Conservation (phyloP, 1,140 invertebrate genomes). For the Cataglyphis hispanica region DNA sequence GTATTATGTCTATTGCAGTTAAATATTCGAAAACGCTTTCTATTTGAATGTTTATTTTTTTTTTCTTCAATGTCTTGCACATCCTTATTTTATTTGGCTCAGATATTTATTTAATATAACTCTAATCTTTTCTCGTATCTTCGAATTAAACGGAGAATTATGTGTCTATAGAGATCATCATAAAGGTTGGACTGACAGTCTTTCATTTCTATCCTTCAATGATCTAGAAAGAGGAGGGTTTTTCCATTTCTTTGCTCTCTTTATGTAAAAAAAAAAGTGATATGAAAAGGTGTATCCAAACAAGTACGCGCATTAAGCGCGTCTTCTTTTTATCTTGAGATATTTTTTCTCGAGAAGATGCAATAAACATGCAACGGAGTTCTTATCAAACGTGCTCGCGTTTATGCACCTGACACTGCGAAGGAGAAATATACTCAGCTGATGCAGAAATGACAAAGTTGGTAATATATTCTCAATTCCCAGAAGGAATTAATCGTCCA, state of each 20-base stretch:
- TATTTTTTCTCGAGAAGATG: background rate
- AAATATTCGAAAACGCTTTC: background rate
- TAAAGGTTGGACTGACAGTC: background rate
- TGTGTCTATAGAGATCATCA: background rate
- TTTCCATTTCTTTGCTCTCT: conserved; percentile 18
- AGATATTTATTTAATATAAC: background rate
- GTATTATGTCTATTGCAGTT: background rate
- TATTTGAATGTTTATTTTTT: background rate
- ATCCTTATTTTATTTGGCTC: background rate
- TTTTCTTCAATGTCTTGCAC: background rate
- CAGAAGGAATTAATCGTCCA: background rate
- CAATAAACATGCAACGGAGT: conserved; percentile 10
- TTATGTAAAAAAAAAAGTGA: conserved; percentile 1
- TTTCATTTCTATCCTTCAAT: conserved; percentile 36
- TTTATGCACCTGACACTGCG: background rate
- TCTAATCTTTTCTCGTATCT: background rate
- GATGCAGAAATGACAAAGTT: conserved; percentile 5
- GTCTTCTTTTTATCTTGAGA: conserved; percentile 13
- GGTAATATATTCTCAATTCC: background rate
- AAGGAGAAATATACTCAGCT: background rate
- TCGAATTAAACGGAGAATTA: conserved; percentile 4
- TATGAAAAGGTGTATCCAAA: conserved; percentile 39
- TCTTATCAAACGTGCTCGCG: background rate
- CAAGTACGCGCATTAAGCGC: background rate
- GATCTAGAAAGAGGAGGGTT: conserved; percentile 5